phyloP scores from a whole-genome alignment of 1,140 invertebrate genomes.

The Drosophila suzukii region DNA sequence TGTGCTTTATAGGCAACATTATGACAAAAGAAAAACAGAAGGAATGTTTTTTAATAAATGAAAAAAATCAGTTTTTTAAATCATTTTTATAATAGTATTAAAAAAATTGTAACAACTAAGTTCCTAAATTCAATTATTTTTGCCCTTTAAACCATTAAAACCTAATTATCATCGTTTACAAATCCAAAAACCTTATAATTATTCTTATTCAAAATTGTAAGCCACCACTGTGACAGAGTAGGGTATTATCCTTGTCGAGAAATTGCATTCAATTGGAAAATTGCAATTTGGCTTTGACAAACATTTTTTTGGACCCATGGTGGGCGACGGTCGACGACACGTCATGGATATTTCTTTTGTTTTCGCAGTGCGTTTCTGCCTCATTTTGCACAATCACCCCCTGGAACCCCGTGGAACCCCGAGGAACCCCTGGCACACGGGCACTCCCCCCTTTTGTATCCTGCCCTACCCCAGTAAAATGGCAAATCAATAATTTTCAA shows the following conservation, averaged over 20 bases:
- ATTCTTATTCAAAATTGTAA: not conserved
- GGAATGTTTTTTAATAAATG: too few relatives aligned
- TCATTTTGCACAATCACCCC: slow-evolving; percentile 59
- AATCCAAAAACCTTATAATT: not conserved
- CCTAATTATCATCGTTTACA: not conserved
- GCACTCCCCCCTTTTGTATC: slow-evolving; percentile 4
- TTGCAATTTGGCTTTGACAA: slow-evolving; percentile 31
- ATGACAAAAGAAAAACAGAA: too few relatives aligned
- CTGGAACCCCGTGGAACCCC: slow-evolving; percentile 1
- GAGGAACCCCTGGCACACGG: not conserved
- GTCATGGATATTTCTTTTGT: slow-evolving; percentile 35
- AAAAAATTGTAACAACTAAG: not conserved
- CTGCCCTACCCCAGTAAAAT: slow-evolving; percentile 41
- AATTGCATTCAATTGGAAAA: slow-evolving; percentile 43
- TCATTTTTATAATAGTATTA: too few relatives aligned
- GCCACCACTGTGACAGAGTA: not conserved
- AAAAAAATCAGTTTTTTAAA: too few relatives aligned
- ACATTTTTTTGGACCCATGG: slow-evolving; percentile 22
- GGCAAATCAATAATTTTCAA: slow-evolving; percentile 79
- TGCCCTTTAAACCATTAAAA: too few relatives aligned
- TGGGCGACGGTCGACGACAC: slow-evolving; percentile 22
- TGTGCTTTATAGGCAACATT: too few relatives aligned
- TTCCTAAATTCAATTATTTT: too few relatives aligned
- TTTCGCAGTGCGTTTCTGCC: slow-evolving; percentile 47
- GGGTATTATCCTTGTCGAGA: not conserved